Evolutionary conservation across 2,113 vertebrate genomes (phyloP).

Genomic region (Mixornis gularis): DNA sequence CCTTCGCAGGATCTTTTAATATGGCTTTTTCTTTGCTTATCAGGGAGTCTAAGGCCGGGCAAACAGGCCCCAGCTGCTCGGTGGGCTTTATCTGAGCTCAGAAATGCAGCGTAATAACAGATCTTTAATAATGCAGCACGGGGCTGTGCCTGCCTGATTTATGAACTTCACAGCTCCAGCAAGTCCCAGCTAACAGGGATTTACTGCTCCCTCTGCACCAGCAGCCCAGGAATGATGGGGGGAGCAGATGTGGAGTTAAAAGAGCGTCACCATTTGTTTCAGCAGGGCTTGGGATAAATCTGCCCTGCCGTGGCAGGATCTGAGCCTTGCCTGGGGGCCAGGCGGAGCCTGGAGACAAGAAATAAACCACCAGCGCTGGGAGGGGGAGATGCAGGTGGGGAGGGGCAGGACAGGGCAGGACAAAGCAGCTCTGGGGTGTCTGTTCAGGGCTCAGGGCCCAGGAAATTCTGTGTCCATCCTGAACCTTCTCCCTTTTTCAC

Average conservation of each 20-base stretch:
- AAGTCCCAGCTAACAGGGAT: neutral
- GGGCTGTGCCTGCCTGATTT: neutral
- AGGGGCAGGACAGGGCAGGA: neutral
- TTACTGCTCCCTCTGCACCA: neutral
- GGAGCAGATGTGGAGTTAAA: neutral
- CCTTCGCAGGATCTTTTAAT: neutral
- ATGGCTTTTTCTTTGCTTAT: neutral
- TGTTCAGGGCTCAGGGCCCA: accelerated
- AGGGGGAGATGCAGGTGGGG: neutral
- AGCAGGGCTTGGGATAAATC: neutral
- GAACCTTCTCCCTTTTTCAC: accelerated
- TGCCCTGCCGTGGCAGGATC: accelerated
- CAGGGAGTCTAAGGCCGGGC: neutral
- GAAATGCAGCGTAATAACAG: neutral
- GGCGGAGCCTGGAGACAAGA: neutral
- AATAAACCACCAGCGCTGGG: accelerated
- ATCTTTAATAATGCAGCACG: slow-evolving; percentile 23
- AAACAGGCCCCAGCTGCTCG: neutral
- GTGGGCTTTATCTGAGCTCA: neutral
- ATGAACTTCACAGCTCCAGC: neutral
- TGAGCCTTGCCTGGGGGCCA: neutral
- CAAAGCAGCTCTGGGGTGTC: neutral
- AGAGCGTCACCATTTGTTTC: neutral
- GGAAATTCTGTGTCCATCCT: accelerated
- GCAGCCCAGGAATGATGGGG: neutral